phyloP scores from a whole-genome alignment of 2,888 invertebrate genomes.

The Pristionchus japonicus region DNA sequence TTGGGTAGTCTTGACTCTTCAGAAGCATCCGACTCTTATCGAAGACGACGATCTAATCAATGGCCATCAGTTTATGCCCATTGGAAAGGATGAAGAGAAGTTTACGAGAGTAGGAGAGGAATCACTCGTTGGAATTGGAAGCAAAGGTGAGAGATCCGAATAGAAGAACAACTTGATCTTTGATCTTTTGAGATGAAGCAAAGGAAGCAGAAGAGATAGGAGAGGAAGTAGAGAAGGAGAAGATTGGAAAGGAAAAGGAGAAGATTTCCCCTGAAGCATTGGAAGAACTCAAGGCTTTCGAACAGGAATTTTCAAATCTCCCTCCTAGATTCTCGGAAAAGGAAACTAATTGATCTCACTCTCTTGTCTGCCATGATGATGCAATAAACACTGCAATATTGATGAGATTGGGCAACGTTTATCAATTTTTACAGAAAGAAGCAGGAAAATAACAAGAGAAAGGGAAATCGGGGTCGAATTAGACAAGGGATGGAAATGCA shows the following conservation, averaged over 20 bases:
- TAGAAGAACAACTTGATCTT: not conserved
- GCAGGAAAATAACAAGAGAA: not conserved
- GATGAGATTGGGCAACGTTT: not conserved
- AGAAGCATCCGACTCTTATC: slow-evolving; percentile 34
- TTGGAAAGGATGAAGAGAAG: slow-evolving; percentile 43
- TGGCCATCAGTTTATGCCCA: slow-evolving; percentile 35
- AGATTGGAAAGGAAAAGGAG: not conserved
- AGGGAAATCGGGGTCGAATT: not conserved
- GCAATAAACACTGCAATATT: slow-evolving; percentile 24
- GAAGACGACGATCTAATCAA: slow-evolving; percentile 10
- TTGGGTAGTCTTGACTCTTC: no score
- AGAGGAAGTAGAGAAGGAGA: slow-evolving; percentile 33
- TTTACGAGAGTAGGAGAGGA: slow-evolving; percentile 41
- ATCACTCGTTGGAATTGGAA: slow-evolving; percentile 5
- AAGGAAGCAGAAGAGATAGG: not conserved
- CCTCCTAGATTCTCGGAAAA: not conserved
- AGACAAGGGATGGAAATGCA: not conserved
- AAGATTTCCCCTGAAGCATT: slow-evolving; percentile 28
- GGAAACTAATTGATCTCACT: not conserved
- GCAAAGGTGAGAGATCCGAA: not conserved
- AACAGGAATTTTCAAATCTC: slow-evolving; percentile 37
- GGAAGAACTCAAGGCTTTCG: slow-evolving; percentile 40
- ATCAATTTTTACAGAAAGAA: slow-evolving; percentile 29
- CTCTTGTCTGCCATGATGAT: not conserved
- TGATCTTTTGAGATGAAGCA: not conserved